Evolutionary conservation across 2,888 invertebrate genomes (phyloP).

Genomic region (Andrena hattorfiana): DNA sequence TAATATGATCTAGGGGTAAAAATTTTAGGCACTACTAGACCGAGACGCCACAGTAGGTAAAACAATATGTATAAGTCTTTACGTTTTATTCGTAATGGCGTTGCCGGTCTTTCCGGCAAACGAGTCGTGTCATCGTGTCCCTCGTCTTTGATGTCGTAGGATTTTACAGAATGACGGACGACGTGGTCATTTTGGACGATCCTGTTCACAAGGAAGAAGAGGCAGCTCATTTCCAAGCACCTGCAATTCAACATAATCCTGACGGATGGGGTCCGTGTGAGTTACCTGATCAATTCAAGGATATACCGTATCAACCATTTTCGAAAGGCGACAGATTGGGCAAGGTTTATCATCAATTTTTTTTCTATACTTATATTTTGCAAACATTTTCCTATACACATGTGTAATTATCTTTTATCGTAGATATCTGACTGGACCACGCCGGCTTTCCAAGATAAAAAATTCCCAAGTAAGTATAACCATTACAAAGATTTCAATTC

Average conservation of each 20-base stretch:
- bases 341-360: constrained; percentile 89
- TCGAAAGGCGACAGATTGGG: constrained; percentile 99
- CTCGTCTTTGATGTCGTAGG: constrained; percentile 8
- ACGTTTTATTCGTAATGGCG: constrained; percentile 34
- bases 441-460: constrained; percentile 95
- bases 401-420: constrained; percentile 13
- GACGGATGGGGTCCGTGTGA: constrained; percentile 99
- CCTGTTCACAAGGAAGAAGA: constrained; percentile 85
- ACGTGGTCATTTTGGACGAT: constrained; percentile 64
- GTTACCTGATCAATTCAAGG: constrained; percentile 96
- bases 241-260: constrained; percentile 93
- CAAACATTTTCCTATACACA: constrained; percentile 20
- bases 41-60: no score
- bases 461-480: constrained; percentile 92
- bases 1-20: no score
- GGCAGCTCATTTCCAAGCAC: constrained; percentile 89
- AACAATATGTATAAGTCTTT: constrained; percentile 12
- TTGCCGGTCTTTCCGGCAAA: constrained; percentile 45
- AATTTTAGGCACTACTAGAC: no score
- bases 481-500: background rate
- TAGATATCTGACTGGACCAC: constrained; percentile 98
- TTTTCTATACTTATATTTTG: background rate
- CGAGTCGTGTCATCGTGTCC: constrained; percentile 17
- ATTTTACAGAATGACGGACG: constrained; percentile 62
- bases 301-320: constrained; percentile 99